Base-by-base conservation (phyloP, 2,888 invertebrate species). In the Pterobdella sp. region DNA sequence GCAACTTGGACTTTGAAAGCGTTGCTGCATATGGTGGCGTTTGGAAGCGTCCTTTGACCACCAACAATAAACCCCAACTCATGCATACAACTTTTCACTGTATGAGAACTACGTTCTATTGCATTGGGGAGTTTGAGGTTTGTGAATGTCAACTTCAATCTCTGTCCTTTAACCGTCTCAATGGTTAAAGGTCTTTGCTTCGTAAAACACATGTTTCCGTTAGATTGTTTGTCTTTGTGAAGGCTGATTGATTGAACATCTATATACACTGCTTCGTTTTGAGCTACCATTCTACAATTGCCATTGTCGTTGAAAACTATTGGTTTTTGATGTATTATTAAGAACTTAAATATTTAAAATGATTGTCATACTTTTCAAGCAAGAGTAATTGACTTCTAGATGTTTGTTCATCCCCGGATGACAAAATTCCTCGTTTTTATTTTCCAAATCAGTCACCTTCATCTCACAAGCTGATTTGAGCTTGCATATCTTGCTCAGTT, bases 351-450 rank as follows among this genome's bases (percentile, higher is more conserved):
- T 14, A 7, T 14, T 4, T 56, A 26, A 56, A 14, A 56, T 56
- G 26, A 56, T 42, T 42, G 42, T 56, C 60, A 2, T 71, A 74
- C 74, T 49, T 72, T 65, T 66, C 2, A 74, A 42, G 52, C 74
- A 74, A 4, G 18, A 64, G 49, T 69, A 74, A n/a, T 56, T 35
- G 31, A 68, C 72, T 35, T 72, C 72, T 42, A 74, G 35, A 29
- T 74, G 72, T 35, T 49, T 37, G 29, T 72, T 74, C 3, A 74
- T 37, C n/a, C 68, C 71, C 34, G 49, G 34, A 2, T 60, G 29
- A 34, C 74, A 74, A n/a, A 72, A 66, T 26, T 42, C 34, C 29
- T 34, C 32, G n/a, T 74, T 49, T 1, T 66, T 65, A 3, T 42
- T 29, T 56, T 64, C 65, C 31, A 63, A 31, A 52, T 71, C 74